Conservation (phyloP, 30 jellyfish, hydroid and myxozoan genomes). For the Aurelia sp. region DNA sequence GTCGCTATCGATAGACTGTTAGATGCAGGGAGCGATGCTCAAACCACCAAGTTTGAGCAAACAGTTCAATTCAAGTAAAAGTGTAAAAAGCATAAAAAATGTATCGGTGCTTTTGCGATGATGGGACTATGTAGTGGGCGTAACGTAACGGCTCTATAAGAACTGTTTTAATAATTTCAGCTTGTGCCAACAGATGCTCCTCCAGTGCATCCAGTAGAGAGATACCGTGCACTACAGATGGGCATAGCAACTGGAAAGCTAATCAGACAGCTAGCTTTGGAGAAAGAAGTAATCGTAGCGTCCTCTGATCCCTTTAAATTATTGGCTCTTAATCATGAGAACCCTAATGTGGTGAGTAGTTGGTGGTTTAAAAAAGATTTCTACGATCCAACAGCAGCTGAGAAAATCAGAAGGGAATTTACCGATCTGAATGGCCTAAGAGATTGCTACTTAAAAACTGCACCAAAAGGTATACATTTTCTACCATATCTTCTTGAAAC, state of each 20-base stretch:
- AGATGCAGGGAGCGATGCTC: too few relatives aligned
- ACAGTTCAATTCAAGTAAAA: too few relatives aligned
- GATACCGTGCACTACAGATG: constrained; percentile 60
- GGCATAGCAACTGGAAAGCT: constrained; percentile 66
- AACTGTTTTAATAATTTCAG: constrained; percentile 18
- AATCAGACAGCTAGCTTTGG: constrained; percentile 62
- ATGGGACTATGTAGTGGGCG: too few relatives aligned
- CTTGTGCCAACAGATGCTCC: constrained; percentile 81
- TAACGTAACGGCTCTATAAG: too few relatives aligned
- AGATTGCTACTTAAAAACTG: constrained; percentile 68
- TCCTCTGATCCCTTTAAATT: constrained; percentile 82
- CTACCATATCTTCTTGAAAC: constrained; percentile 70
- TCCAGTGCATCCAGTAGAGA: constrained; percentile 73
- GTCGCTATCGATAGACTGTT: too few relatives aligned
- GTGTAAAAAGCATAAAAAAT: too few relatives aligned
- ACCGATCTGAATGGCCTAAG: constrained; percentile 67
- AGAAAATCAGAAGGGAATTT: constrained; percentile 62
- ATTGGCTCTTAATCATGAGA: constrained; percentile 41
- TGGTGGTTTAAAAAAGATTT: constrained; percentile 82
- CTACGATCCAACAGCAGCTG: constrained; percentile 52
- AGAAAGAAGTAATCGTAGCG: constrained; percentile 75
- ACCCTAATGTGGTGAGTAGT: constrained; percentile 61
- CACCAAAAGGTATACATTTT: constrained; percentile 65
- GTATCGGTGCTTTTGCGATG: too few relatives aligned
- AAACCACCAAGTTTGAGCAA: too few relatives aligned